These are phyloP conservation scores for Idaea straminata DNA, from an alignment of 2,888 invertebrate genomes.

Conservation along the genomic window DNA sequence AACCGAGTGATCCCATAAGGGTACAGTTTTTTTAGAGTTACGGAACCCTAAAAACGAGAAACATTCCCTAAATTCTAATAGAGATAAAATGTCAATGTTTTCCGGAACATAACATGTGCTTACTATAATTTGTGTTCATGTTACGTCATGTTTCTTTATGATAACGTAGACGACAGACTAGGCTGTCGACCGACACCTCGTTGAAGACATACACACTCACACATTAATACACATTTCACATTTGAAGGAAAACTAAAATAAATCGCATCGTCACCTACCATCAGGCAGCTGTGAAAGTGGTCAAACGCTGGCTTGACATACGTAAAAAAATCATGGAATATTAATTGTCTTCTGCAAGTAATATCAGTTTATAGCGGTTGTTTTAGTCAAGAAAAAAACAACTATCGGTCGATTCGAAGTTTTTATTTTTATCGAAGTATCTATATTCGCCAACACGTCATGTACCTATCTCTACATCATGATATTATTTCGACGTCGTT, in stretches of 20 bases:
- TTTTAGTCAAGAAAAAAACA: background rate
- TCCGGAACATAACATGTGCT: conserved; percentile 1
- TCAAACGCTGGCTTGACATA: no score
- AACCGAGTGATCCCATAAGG: no score
- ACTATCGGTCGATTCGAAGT: background rate
- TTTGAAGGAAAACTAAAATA: no score
- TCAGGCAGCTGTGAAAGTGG: no score
- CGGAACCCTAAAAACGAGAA: background rate
- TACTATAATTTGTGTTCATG: background rate
- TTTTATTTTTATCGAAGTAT: no score
- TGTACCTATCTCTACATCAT: background rate
- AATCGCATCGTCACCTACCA: no score
- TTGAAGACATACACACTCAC: no score
- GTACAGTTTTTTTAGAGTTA: no score
- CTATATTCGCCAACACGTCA: background rate
- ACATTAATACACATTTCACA: no score
- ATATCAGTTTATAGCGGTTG: no score
- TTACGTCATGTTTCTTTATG: background rate
- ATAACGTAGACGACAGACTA: background rate
- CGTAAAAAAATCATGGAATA: no score
- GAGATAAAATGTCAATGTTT: background rate
- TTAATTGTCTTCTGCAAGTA: no score
- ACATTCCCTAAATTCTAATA: background rate
- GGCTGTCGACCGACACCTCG: background rate
- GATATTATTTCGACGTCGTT: background rate